Evolutionary conservation across 2,888 invertebrate genomes (phyloP), one percentile per base, ranked within the genome.

Genomic region (Chrysolina americana): DNA sequence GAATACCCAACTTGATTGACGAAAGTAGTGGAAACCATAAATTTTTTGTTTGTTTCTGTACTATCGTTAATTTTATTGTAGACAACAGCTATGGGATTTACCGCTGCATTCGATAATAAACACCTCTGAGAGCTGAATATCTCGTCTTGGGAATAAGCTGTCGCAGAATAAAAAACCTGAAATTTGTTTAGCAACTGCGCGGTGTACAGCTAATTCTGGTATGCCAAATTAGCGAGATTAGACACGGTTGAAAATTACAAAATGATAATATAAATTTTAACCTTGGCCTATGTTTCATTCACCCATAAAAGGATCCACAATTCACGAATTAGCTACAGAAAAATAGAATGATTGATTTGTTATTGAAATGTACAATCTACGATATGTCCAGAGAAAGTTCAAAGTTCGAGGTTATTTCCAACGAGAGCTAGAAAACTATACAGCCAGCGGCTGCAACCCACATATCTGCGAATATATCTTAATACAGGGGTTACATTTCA

Each of bases 231-330:
- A 53, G 17, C 53, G 21, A 19, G 4, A 53, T 53, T 53, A 53
- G 53, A 53, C 21, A 53, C 53, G 53, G 53, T 53, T 53, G 53
- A 53, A 21, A 9, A 53, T 53, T 21, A 53, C 21, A 21, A 53
- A 53, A 53, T 53, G 11, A 21, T 53, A 19, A 53, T 53, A 19
- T 53, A 17, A 8, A 50, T 9, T 8, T 1, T 50, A 21, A 53
- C 53, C 53, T 53, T 53, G 53, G 19, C 53, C 21, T 21, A 17
- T 53, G 53, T 53, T 53, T 53, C 53, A 53, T 53, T 53, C 11
- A 4, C 21, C 53, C 53, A 21, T 53, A 53, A 53, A 53, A 53
- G 53, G 53, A 53, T 53, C 11, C 21, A 53, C 21, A 53, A 53
- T 53, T 53, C 19, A 11, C 13, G 11, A 53, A 21, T 53, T 21